Base-by-base conservation (phyloP, 2,113 vertebrate species). In the Eupsittula cactorum region DNA sequence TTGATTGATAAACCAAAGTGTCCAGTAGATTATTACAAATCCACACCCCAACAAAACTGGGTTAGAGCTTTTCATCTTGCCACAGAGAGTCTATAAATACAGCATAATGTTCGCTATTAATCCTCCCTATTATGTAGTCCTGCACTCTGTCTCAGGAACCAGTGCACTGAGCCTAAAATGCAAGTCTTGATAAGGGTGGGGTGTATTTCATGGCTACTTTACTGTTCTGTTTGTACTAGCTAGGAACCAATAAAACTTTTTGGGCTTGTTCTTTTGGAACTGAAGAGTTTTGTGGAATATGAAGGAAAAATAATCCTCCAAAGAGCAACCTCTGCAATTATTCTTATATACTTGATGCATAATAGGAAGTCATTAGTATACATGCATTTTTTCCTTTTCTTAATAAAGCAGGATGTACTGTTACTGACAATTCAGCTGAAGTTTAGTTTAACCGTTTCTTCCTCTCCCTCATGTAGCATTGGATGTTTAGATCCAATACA, bases 11-110 rank as follows among this genome's bases (percentile, higher is more conserved):
- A 96, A 88, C 67, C 59, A 41, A 88, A 64, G 71, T 82, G 95
- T 90, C 82, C 73, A 90, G 71, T 87, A 67, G 81, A 92, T 97
- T 96, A 96, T 35, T 76, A 12, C 60, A 90, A 95, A 96, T 86
- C 89, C 88, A 95, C 23, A 28, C 83, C 70, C 92, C 85, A 86
- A 49, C 82, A 92, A 93, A 95, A 95, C 57, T 49, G 74, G 88
- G 79, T 92, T 70, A 47, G 16, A 93, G 67, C 33, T 95, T 94
- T 97, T 88, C 78, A 70, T 64, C 91, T 93, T 92, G 82, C 71
- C 57, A 93, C 73, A 94, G 50, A 59, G 62, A 71, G 94, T 88
- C 86, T 88, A 77, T 78, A 96, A 94, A 91, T 81, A 21, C 55
- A 91, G 73, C 71, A 89, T 70, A 90, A 88, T 73, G 39, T 77